Base-by-base conservation (phyloP, 1,140 invertebrate genomes). In the Mycetomoellerius zeteki region DNA sequence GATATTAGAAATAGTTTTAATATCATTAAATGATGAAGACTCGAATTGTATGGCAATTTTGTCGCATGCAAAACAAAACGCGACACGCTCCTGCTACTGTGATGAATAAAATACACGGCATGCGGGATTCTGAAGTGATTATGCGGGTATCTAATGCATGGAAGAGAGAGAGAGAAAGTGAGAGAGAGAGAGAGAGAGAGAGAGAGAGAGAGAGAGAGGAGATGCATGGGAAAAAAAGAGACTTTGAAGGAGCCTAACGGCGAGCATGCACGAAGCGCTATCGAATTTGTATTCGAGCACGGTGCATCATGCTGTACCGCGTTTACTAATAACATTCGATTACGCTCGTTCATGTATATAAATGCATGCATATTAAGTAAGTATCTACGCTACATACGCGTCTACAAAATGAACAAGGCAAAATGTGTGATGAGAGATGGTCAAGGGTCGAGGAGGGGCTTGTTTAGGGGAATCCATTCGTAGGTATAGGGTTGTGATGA, bases 381-480 rank as follows among this genome's bases (percentile, higher is more conserved):
- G 47, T 86, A 43, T 78, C 43, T 86, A 88, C 27, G 10, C 85
- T 91, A 91, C 86, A 50, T 37, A 89, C 90, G 87, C 90, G 75
- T 81, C 69, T 89, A 91, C 85, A 89, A 91, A 90, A 91, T 90
- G 87, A 91, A 89, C 76, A 88, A 91, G 90, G 89, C 89, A 90
- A 91, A 89, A 91, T 77, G 89, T 91, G 89, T 91, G 87, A 47
- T 90, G 86, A 89, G 69, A 71, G 81, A n/a, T 27, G 30, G 19
- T 43, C 37, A 62, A 7, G 19, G 50, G 86, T 30, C 52, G 47
- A 69, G 76, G 80, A 67, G 33, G n/a, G 4, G 64, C 21, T 50
- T 80, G 76, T 58, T n/a, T 12, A 52, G 58, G 76, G 75, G 8
- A 60, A 14, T 75, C 58, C 30, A 76, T 33, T 75, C 73, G 47